Evolutionary conservation across 2,888 invertebrate genomes (phyloP), one percentile per base, ranked within the genome.

Genomic region (Rhagonycha fulva): DNA sequence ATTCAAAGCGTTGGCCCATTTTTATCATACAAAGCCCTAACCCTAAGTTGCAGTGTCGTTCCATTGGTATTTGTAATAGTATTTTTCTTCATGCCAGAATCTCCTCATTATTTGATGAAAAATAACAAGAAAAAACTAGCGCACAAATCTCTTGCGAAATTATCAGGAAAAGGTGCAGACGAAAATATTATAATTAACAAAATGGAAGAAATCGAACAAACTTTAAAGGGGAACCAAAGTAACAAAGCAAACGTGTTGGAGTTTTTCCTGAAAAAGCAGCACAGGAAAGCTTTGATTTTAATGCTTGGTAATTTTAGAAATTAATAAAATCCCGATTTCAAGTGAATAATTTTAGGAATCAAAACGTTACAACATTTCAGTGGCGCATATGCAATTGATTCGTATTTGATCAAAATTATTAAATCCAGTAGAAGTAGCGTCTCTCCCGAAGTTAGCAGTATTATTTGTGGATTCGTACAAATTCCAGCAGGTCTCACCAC

Each of bases 361-460:
- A 92, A 92, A 82, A 80, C 90, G 23, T 83, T 92, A 68, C 90
- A 92, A 47, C 91, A 91, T 80, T 90, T 91, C 89, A 91, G 91
- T 19, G 92, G 92, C 7, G 88, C 90, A 26, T 84, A 90, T 4
- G 91, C 91, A 0, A 89, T 92, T 24, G 91, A 91, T 78, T 89
- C 91, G 0, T 92, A 92, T 81, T 88, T 92, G 75, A 91, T 92
- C 83, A 89, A 89, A 32, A 92, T 92, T 77, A 90, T 92, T 69
- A 87, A 89, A 61, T 89, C 90, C 60, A 90, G 90, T 75, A 88
- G 89, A 66, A 85, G 86, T n/a, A 89, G 88, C 0, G 85, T 91
- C 68, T 89, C 91, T 0, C 90, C 91, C 0, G 89, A 89, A 0
- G 85, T 88, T 4, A 90, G 89, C 3, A 91, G 92, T 78, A 91